Evolutionary conservation across 2,888 invertebrate species (phyloP), one percentile per base, ranked within the genome.

Genomic region (Bugulina stolonifera): DNA sequence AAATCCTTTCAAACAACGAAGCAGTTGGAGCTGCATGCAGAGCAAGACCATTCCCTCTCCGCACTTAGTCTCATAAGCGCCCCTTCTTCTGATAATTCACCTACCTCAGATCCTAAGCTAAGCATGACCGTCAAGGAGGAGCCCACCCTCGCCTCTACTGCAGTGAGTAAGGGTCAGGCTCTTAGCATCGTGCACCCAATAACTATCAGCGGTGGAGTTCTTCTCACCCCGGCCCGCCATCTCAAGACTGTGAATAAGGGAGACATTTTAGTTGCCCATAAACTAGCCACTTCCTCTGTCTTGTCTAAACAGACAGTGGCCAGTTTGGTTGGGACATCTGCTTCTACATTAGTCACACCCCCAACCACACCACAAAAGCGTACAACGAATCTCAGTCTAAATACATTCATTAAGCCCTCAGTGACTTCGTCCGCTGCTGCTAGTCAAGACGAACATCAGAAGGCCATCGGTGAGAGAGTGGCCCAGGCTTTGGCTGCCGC

Each of bases 1-100:
- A 93, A 92, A 87, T 64, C 64, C 2, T 64, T 64, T 64, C 32
- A 64, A 18, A 32, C 64, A 14, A 32, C 64, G 10, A 64, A 64
- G 27, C 64, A 64, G 64, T 64, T 64, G 64, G 64, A 64, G 5
- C 25, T 14, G 27, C 64, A 64, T n/a, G 32, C 64, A 29, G 64
- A 64, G 14, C 22, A 14, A 18, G 64, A 64, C 10, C 64, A 64
- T 27, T 27, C 32, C 14, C 64, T 64, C 5, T 14, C 64, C n/a
- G 22, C 64, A 2, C 32, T 25, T 27, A 32, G 64, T 14, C 25
- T 64, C 25, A 22, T 10, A 10, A 27, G 32, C n/a, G 27, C 64
- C n/a, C n/a, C n/a, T n/a, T 43, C 43, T 18, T 43, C 43, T 43
- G 43, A 43, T 5, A 25, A 22, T 5, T 27, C 32, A 10, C 10